These are phyloP conservation scores for Tetheella fluctuosa DNA, from an alignment of 2,888 invertebrate species.

Conservation along the genomic window DNA sequence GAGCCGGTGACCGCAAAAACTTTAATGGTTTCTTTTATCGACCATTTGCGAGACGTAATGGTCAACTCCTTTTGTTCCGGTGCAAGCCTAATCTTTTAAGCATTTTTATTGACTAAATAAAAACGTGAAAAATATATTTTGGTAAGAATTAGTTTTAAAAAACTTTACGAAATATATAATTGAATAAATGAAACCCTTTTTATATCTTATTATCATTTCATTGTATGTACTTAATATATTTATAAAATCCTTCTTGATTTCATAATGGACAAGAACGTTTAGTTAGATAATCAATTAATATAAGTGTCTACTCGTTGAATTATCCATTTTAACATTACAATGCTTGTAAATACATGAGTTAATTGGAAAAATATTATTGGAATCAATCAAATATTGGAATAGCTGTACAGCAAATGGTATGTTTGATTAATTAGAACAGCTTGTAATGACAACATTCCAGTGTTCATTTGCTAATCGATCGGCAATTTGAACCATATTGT, in stretches of 20 bases:
- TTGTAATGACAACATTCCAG: slow-evolving; percentile 12
- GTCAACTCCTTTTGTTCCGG: slow-evolving; percentile 53
- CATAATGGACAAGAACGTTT: too few species aligned
- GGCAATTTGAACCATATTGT: slow-evolving; percentile 1
- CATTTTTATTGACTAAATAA: slow-evolving; percentile 34
- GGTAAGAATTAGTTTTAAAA: slow-evolving; percentile 20
- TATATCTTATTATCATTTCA: too few species aligned
- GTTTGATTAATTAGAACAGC: slow-evolving; percentile 9
- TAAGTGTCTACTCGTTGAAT: too few species aligned
- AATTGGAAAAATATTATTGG: not conserved
- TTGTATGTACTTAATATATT: too few species aligned
- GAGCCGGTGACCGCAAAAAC: slow-evolving; percentile 60
- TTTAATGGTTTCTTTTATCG: slow-evolving; percentile 73
- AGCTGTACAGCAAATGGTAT: not conserved
- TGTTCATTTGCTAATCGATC: slow-evolving; percentile 3
- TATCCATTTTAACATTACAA: not conserved
- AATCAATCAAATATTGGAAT: not conserved
- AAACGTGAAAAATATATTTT: slow-evolving; percentile 26
- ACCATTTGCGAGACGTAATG: slow-evolving; percentile 61
- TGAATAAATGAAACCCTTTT: too few species aligned
- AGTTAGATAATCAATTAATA: too few species aligned
- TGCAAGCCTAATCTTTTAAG: slow-evolving; percentile 57
- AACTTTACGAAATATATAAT: too few species aligned
- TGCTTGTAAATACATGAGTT: not conserved
- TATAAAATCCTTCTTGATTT: too few species aligned